Percentiles rank a stretch among this genome's conserved stretches.
Conservation (phyloP, 1,140 invertebrate genomes). For the Tetramorium alpestre region DNA sequence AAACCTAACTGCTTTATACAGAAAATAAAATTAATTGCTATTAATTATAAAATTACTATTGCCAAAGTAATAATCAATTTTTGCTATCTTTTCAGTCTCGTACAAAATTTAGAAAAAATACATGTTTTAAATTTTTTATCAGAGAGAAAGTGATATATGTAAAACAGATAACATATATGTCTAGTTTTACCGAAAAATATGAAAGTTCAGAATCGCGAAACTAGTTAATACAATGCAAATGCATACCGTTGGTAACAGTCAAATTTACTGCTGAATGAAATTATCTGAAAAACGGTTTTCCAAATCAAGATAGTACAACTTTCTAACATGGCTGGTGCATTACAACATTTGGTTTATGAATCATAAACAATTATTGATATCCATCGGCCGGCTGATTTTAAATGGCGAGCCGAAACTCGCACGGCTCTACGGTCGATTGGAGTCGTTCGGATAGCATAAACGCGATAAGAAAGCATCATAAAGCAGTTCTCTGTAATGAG, state of each 20-base stretch:
- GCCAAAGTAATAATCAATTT: background rate
- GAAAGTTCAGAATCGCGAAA: background rate
- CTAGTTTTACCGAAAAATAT: background rate
- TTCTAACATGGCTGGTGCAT: background rate
- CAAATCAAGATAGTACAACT: conserved; percentile 13
- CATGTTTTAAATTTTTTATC: background rate
- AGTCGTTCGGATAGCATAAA: conserved; percentile 27
- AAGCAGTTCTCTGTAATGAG: conserved; percentile 75
- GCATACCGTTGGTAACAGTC: background rate
- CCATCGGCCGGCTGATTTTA: background rate
- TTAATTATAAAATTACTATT: background rate
- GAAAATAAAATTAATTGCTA: conserved; percentile 3
- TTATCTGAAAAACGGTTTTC: conserved; percentile 8
- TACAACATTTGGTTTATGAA: background rate
- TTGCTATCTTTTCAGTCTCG: background rate
- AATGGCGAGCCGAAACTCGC: conserved; percentile 9
- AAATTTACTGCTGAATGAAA: conserved; percentile 8
- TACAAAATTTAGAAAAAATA: background rate
- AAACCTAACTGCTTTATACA: background rate
- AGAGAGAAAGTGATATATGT: background rate
- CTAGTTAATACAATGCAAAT: background rate
- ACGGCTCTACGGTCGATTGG: conserved; percentile 20
- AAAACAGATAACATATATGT: background rate
- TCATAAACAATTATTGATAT: conserved; percentile 48
- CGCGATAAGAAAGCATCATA: conserved; percentile 73